These are phyloP conservation scores for Siphlonurus alternatus DNA, from an alignment of 2,888 invertebrate genomes.

Conservation along the genomic window DNA sequence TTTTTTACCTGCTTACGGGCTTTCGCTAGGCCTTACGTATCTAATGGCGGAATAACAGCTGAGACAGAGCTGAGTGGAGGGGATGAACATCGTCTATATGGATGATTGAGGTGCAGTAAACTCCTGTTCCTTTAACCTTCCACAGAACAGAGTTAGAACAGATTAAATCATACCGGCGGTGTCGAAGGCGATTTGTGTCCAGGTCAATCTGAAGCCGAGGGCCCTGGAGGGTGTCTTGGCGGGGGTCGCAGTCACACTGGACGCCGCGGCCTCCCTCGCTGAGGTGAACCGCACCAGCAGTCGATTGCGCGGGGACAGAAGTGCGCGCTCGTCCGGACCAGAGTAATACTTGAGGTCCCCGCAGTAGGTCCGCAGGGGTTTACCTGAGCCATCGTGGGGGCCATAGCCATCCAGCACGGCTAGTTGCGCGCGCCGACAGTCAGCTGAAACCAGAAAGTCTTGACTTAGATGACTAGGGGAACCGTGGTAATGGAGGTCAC, in stretches of 20 bases:
- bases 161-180: not conserved
- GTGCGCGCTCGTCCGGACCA: not conserved
- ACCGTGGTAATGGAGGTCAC: too few species aligned
- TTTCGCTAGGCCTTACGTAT: too few species aligned
- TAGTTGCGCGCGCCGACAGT: constrained; percentile 1
- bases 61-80: too few species aligned
- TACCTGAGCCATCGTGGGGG: constrained; percentile 2
- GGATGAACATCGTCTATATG: too few species aligned
- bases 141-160: too few species aligned
- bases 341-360: constrained; percentile 4
- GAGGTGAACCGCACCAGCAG: constrained; percentile 1
- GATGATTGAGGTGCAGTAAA: too few species aligned
- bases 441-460: constrained; percentile 1
- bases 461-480: too few species aligned
- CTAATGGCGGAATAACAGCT: too few species aligned
- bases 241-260: not conserved
- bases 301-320: not conserved
- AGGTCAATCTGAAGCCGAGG: not conserved
- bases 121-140: too few species aligned
- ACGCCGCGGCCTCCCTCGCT: not conserved
- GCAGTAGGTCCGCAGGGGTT: constrained; percentile 1
- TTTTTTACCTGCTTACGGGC: too few species aligned
- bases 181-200: constrained; percentile 2
- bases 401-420: constrained; percentile 1
- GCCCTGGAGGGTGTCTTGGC: not conserved